Base-by-base conservation (phyloP, 2,888 invertebrate species). In the Rhynchonema sp. region DNA sequence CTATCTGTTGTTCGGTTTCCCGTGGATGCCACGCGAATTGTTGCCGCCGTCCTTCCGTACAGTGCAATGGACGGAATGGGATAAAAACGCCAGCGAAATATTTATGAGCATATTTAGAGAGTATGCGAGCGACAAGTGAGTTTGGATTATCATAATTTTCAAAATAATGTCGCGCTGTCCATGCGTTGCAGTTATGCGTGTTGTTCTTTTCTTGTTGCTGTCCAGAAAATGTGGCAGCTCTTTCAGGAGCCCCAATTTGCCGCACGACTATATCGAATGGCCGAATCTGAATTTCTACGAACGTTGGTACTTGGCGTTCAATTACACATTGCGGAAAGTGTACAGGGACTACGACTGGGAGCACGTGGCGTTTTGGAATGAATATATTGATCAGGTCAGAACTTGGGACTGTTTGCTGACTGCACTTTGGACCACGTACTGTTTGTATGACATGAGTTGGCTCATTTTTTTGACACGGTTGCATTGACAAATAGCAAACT, bases 1-100 rank as follows among this genome's bases (percentile, higher is more conserved):
- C 58, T 84, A 84, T 71, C 84, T 87, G 71, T 72, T 87, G 9
- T 87, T 87, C 70, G 68, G 70, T 0, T 72, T 70, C 55, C 66
- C 72, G 13, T 72, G 66, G 60, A 62, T 72, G 55, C 67, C 68
- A 1, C 57, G 61, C n/a, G 64, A 66, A 28, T 62, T 70, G 22
- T 59, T 70, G 27, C 72, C 72, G 0, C 53, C 63, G 25, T 62
- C 63, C 9, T 57, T 70, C 38, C 59, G 63, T 22, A 62, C 66
- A 1, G 62, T 66, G 13, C 61, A 62, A 23, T 72, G 70, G 65
- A 66, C 67, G 2, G 66, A 66, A 22, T 60, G 59, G 23, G 72
- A 72, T 62, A 56, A 65, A 1, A 72, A 72, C 62, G 70, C 70
- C 17, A 68, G 67, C 55, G 65, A 68, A 49, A 56, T 67, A 3